Evolutionary conservation across 2,797 vertebrate species (phyloP).

Genomic region (Pangasius djambal): DNA sequence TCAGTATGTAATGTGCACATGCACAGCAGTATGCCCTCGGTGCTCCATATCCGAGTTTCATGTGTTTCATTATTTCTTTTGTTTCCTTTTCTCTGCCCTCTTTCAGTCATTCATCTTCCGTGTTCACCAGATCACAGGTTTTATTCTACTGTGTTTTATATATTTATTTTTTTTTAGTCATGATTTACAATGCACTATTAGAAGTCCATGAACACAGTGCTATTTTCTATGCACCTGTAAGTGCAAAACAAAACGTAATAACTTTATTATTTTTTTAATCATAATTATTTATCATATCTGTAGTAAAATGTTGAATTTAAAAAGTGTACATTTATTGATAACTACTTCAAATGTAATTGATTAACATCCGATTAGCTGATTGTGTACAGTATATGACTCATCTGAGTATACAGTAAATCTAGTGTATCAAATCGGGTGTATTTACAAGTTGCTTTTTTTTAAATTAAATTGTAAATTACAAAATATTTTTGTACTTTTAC

Average conservation of each 20-base stretch:
- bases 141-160: not conserved
- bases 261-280: not conserved
- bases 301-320: not conserved
- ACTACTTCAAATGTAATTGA: not conserved
- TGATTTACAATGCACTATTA: not conserved
- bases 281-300: not conserved
- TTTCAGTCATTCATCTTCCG: not conserved
- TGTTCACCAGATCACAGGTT: not conserved
- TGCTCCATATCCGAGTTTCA: not conserved
- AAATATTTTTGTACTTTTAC: not conserved
- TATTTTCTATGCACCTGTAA: not conserved
- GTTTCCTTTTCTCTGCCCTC: not conserved
- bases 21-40: not conserved
- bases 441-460: not conserved
- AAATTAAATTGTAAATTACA: not conserved
- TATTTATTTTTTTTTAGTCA: not conserved
- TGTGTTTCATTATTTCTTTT: not conserved
- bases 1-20: not conserved
- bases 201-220: not conserved
- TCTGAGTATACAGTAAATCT: not conserved
- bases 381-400: not conserved
- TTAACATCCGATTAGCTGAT: not conserved
- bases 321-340: not conserved
- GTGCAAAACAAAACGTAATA: not conserved
- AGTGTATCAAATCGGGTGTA: not conserved